A percentile compares a stretch with the other conserved stretches of the same genome.
Evolutionary conservation across 2,113 vertebrate genomes (phyloP).

Genomic region (Cichladusa arquata): DNA sequence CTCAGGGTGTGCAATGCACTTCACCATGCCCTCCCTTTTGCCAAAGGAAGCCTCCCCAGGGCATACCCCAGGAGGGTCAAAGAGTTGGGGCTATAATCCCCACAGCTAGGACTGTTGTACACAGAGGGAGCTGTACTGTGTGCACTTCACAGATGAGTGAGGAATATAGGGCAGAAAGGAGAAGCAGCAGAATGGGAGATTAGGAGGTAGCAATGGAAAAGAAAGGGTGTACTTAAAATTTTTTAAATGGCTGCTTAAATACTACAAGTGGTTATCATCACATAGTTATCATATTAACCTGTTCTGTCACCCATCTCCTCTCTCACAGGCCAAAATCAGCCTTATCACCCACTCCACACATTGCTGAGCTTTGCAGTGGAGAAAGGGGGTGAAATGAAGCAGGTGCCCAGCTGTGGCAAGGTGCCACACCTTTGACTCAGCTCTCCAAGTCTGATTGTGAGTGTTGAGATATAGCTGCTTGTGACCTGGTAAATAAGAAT

Average conservation of each 20-base stretch:
- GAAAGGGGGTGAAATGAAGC: fast-evolving
- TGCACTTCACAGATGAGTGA: neutral
- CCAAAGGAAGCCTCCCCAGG: fast-evolving
- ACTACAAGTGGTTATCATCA: neutral
- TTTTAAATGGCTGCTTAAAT: neutral
- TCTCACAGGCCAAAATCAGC: neutral
- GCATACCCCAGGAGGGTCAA: fast-evolving
- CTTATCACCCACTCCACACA: fast-evolving
- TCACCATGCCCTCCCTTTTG: fast-evolving
- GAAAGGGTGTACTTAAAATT: neutral
- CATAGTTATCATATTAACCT: neutral
- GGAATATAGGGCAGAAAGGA: neutral
- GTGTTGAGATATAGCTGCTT: neutral
- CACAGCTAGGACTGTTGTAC: neutral
- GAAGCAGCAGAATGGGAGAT: neutral
- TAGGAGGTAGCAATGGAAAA: fast-evolving
- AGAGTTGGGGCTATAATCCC: neutral
- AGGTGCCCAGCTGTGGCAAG: neutral
- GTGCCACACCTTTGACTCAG: neutral
- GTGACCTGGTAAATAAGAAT: neutral
- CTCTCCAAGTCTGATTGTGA: fast-evolving
- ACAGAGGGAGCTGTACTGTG: neutral
- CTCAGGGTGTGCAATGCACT: neutral
- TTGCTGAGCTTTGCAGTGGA: neutral
- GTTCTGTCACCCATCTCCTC: neutral